Base-by-base conservation (phyloP, 2,888 invertebrate species). In the Melikaiella ostensackeni region DNA sequence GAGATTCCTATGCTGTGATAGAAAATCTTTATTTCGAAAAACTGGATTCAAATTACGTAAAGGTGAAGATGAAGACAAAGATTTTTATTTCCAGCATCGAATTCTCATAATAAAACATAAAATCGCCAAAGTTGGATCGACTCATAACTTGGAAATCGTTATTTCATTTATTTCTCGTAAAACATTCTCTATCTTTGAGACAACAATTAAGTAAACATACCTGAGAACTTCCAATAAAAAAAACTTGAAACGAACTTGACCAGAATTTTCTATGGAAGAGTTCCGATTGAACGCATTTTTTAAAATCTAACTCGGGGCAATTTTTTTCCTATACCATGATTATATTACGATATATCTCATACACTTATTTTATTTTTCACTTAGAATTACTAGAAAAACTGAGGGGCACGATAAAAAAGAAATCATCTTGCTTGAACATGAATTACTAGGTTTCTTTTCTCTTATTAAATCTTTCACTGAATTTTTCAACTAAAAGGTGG, bases 181-280 rank as follows among this genome's bases (percentile, higher is more conserved):
- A 46, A 19, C 21, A 21, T 70, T 75, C 46, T 75, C 24, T 46
- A 62, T 70, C 75, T 76, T 62, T 21, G 79, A 83, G 87, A 88
- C 88, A 90, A 90, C 88, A 88, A 88, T 89, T 84, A 88, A 87
- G 89, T 89, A 91, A 89, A 86, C 89, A 89, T 86, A 85, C 88
- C 87, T 89, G 88, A 86, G 87, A 80, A 74, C 86, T 85, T 88
- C 88, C 89, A 85, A 85, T 88, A 88, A 88, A 90, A 66, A 27
- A 90, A 90, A 89, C 89, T 91, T 91, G 90, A n/a, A n/a, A n/a
- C n/a, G n/a, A n/a, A n/a, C n/a, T n/a, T n/a, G n/a, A n/a, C n/a
- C n/a, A n/a, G n/a, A n/a, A n/a, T n/a, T n/a, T n/a, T n/a, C n/a
- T n/a, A n/a, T n/a, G n/a, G n/a, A n/a, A n/a, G n/a, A n/a, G n/a